Conservation (phyloP, 2,113 vertebrate genomes). For the Pseudopodoces humilis region DNA sequence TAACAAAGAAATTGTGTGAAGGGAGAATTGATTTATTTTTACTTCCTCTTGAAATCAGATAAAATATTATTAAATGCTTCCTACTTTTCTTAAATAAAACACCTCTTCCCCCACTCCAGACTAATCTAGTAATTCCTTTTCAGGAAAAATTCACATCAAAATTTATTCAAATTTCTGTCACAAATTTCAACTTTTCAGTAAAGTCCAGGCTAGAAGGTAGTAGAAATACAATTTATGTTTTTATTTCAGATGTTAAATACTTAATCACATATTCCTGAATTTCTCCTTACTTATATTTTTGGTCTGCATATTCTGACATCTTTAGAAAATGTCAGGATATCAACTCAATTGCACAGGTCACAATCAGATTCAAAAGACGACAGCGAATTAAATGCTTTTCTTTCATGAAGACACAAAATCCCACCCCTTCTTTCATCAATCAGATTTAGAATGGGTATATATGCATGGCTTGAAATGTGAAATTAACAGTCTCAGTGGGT, state of each 20-base stretch:
- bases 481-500: background rate
- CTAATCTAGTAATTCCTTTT: background rate
- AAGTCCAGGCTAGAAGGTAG: background rate
- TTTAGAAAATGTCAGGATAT: background rate
- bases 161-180: background rate
- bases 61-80: background rate
- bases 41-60: background rate
- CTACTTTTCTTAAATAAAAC: background rate
- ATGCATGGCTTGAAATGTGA: background rate
- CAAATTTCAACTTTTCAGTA: background rate
- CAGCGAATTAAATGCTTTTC: background rate
- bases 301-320: background rate
- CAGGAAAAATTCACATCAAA: background rate
- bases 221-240: background rate
- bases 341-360: background rate
- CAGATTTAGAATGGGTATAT: background rate
- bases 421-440: background rate
- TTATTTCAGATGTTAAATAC: background rate
- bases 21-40: background rate
- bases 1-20: background rate
- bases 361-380: background rate
- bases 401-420: background rate
- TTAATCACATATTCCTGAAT: background rate
- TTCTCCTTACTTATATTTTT: background rate
- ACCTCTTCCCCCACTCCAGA: rapidly evolving